Base-by-base conservation (phyloP, 2,888 invertebrate species). In the Palloptera scutellata region DNA sequence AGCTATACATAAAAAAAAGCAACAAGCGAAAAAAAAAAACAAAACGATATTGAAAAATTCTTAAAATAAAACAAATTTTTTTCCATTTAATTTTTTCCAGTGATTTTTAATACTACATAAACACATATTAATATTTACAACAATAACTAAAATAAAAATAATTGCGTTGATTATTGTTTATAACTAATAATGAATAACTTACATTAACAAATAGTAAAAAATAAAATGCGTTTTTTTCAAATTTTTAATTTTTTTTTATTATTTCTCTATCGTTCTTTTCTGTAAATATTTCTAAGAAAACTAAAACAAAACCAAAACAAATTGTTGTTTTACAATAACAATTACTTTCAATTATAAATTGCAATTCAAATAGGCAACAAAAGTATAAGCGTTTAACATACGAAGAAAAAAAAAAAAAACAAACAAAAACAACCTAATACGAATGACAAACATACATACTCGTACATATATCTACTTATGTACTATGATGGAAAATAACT, bases 61-160 rank as follows among this genome's bases (percentile, higher is more conserved):
- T 48, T 55, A 61, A 66, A 13, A 66, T 57, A 61, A 55, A 66
- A 66, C 40, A 53, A 42, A 42, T 59, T 43, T 15, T 43, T 20
- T n/a, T n/a, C n/a, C n/a, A n/a, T n/a, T n/a, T n/a, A n/a, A n/a
- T n/a, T n/a, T n/a, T n/a, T n/a, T n/a, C n/a, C n/a, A 71, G 71
- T 71, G 71, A 71, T 70, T 71, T 71, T 69, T 71, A 70, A 68
- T 68, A 69, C 42, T 68, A 69, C 42, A 66, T 71, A 71, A 59
- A 71, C 66, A 71, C 57, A 71, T 68, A 71, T 66, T 66, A 64
- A 70, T 63, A 64, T 68, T 66, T 66, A 71, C 68, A 67, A 71
- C 48, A 61, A 61, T 42, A 51, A 61, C 12, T 57, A 69, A 61
- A 59, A 53, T 59, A 61, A 8, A 54, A 62, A 63, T 40, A 52